Base-by-base conservation (phyloP, 2,113 vertebrate genomes). In the Columba janthina region DNA sequence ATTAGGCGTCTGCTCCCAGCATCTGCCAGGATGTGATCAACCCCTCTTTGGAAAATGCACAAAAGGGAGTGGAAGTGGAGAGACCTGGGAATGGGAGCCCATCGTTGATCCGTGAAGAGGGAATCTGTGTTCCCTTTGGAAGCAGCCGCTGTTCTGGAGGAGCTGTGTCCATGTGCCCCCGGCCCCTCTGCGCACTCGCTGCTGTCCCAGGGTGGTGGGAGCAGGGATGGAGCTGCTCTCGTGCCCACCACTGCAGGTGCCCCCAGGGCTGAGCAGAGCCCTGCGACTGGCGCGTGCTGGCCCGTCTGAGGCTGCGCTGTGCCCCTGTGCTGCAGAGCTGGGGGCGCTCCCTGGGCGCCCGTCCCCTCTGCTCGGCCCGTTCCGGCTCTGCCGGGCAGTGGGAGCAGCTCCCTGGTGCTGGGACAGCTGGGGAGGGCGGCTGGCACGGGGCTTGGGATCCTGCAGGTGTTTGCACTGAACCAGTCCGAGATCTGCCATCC, bases 1-100 rank as follows among this genome's bases (percentile, higher is more conserved):
- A 96, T 96, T 93, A 96, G 96, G 96, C 95, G 85, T 96, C 95
- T 97, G 94, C 92, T 97, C 88, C 94, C 95, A 78, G 95, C 95
- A 90, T 96, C 92, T 97, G 93, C 92, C 96, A 93, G 90, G 92
- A 90, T 95, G 92, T 87, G 94, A 93, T 94, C 94, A 89, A 7
- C 90, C 93, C 88, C 85, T 83, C 88, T 90, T 91, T 67, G 92
- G 89, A 87, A 93, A 77, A 80, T 0, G 50, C 80, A 95, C 88
- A 95, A 91, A 94, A 93, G 95, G 94, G 94, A 94, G 69, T 88
- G 67, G 54, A 78, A 85, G 74, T 66, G 93, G 93, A 95, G 90
- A 90, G 90, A 74, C 92, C 93, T 40, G 72, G 90, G 90, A 56
- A 60, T 28, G 85, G 88, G 79, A 85, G 42, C 78, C 28, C 24